Evolutionary conservation across 2,797 vertebrate species (phyloP).

Genomic region (Ficedula albicollis): DNA sequence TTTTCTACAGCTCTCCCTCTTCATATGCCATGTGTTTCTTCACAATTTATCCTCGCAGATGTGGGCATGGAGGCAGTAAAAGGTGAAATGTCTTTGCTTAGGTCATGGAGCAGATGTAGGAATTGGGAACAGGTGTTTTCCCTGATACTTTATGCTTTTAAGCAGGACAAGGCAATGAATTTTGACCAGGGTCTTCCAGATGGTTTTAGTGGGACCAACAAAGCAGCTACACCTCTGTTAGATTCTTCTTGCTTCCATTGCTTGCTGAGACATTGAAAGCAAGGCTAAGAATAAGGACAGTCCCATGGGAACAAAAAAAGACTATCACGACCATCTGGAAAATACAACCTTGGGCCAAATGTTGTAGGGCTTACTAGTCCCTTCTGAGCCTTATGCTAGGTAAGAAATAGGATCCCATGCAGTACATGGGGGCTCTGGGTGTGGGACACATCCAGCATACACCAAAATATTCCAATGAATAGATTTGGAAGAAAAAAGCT

Average conservation of each 20-base stretch:
- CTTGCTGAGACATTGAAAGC: background rate
- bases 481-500: background rate
- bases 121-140: background rate
- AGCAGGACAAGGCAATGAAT: background rate
- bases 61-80: background rate
- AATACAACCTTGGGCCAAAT: background rate
- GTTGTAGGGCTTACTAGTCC: background rate
- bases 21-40: background rate
- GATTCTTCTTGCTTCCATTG: background rate
- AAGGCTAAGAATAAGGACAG: background rate
- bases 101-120: background rate
- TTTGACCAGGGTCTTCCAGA: background rate
- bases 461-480: background rate
- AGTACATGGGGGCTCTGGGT: background rate
- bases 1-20: background rate
- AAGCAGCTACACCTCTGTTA: background rate
- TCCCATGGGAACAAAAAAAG: background rate
- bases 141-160: background rate
- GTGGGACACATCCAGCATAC: background rate
- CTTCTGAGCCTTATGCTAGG: background rate
- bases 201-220: background rate
- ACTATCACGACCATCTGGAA: background rate
- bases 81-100: background rate
- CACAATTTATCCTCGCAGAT: background rate
- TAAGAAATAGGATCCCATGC: fast-evolving